These are phyloP conservation scores for Drosophila macrospina DNA, from an alignment of 2,888 invertebrate genomes.

Conservation along the genomic window DNA sequence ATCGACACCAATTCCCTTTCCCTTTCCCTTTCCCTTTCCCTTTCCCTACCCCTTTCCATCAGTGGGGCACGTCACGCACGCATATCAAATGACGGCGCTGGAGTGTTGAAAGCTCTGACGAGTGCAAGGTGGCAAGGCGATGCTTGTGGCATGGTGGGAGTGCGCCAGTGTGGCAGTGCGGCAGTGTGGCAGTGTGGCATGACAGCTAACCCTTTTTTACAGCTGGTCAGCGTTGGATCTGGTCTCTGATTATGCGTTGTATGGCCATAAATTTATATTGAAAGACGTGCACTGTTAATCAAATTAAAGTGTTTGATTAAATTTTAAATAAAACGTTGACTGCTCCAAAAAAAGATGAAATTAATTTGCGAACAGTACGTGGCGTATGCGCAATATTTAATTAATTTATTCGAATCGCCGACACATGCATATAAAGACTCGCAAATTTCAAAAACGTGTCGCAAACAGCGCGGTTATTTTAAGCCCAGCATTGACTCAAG, in stretches of 20 bases:
- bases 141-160: background rate
- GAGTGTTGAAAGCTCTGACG: constrained; percentile 78
- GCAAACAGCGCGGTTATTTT: constrained; percentile 62
- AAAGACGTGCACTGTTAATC: constrained; percentile 80
- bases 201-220: constrained; percentile 76
- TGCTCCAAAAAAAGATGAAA: constrained; percentile 37
- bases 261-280: constrained; percentile 81
- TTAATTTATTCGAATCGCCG: constrained; percentile 54
- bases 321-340: constrained; percentile 63
- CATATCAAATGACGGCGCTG: constrained; percentile 79
- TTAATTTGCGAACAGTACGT: constrained; percentile 65
- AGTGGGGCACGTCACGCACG: constrained; percentile 63
- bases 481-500: constrained; percentile 47
- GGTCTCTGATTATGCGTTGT: constrained; percentile 74
- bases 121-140: constrained; percentile 25
- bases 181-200: background rate
- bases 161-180: background rate
- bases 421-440: constrained; percentile 17
- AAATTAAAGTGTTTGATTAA: constrained; percentile 82
- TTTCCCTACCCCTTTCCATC: background rate
- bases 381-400: constrained; percentile 67
- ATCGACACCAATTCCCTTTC: constrained; percentile 30
- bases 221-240: constrained; percentile 64
- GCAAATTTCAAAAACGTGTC: constrained; percentile 72
- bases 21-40: background rate